Percentiles rank a stretch among this genome's conserved stretches.
Evolutionary conservation across 1,140 invertebrate genomes (phyloP).

Genomic region (Drosophila lini): DNA sequence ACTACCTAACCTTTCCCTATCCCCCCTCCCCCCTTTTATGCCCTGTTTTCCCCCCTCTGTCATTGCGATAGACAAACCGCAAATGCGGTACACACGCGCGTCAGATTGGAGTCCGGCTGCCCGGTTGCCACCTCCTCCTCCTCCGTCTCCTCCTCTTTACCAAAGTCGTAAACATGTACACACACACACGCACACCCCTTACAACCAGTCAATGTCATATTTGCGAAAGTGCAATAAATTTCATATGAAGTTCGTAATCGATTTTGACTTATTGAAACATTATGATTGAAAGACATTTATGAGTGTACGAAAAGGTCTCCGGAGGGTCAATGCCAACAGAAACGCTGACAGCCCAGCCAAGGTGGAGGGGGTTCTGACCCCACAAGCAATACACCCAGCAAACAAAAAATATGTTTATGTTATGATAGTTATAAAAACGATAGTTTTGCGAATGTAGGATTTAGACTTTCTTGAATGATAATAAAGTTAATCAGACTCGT

Average conservation of each 20-base stretch:
- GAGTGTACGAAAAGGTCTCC: constrained; percentile 78
- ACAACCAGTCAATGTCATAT: constrained; percentile 76
- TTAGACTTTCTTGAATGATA: too few species aligned
- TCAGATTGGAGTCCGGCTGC: constrained; percentile 43
- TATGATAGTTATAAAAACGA: too few species aligned
- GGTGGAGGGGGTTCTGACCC: too few species aligned
- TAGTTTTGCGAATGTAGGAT: too few species aligned
- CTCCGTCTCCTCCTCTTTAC: not conserved
- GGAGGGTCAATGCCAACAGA: constrained; percentile 77
- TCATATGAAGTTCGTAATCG: constrained; percentile 84
- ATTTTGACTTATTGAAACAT: constrained; percentile 84
- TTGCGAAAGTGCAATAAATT: constrained; percentile 83
- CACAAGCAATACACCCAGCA: constrained; percentile 23
- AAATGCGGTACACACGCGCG: constrained; percentile 68
- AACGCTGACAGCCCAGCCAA: constrained; percentile 63
- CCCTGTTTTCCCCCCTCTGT: not conserved
- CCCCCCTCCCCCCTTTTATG: too few species aligned
- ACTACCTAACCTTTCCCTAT: not conserved
- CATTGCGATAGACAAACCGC: constrained; percentile 60
- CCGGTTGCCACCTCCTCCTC: not conserved
- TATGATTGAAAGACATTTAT: constrained; percentile 84
- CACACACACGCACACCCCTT: not conserved
- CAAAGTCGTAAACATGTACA: constrained; percentile 22
- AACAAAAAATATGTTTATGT: too few species aligned
- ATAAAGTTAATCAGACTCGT: too few species aligned